Base-by-base conservation (phyloP, 2,888 invertebrate species). In the Lasioglossum oenotherae region DNA sequence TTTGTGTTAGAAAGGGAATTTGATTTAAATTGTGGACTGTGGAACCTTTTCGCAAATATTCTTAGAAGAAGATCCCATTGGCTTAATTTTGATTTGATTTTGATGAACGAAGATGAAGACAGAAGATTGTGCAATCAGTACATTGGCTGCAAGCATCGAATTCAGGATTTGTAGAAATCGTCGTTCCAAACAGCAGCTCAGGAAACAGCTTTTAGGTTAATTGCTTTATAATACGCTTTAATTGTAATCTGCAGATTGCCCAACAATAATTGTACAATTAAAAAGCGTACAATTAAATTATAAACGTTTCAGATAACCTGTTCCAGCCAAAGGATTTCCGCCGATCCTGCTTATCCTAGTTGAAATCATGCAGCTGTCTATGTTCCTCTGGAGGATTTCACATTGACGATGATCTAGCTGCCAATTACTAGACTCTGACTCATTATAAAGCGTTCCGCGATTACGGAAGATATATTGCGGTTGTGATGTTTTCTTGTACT, bases 361-460 rank as follows among this genome's bases (percentile, higher is more conserved):
- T 41, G 69, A 69, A 41, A 69, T 69, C 69, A 35, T 41, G 23
- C 23, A 41, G 12, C 69, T n/a, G 35, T 10, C 69, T 8, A 12
- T 12, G 8, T 41, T 10, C 4, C 69, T 69, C 41, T 1, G 69
- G 38, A 38, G 69, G 69, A 69, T 38, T 38, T n/a, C 23, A 69
- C 19, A 67, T 67, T 35, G 35, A 67, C 67, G 67, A 31, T 19
- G 31, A 41, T 69, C 69, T 23, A 69, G 23, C 69, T 38, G 69
- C 23, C 38, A 69, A 69, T 69, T 69, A 69, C 69, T 23, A 38
- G 69, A 23, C 23, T 67, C 67, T 67, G 67, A 67, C 69, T 69
- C 38, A 69, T 69, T 35, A 69, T 69, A 38, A 38, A 41, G 10
- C 69, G 38, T 69, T 69, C 41, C 69, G 23, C 69, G 35, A 69